phyloP scores from a whole-genome alignment of 2,113 vertebrate genomes.

The Ondatra zibethicus region DNA sequence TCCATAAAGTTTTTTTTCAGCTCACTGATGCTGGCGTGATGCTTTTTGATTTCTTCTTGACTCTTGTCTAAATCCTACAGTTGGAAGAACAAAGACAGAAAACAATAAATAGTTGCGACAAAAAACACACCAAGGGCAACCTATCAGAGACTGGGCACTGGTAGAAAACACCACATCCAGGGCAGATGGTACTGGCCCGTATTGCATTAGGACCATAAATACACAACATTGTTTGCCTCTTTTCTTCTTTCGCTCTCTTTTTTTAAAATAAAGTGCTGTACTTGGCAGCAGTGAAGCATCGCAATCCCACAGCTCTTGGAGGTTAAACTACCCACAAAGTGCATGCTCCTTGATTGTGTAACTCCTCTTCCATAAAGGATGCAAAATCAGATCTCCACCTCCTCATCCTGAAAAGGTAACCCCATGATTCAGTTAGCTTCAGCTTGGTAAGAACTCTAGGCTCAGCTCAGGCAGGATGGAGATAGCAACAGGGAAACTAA shows the following conservation, averaged over 20 bases:
- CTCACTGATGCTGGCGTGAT: constrained; percentile 98
- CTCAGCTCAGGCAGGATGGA: constrained; percentile 72
- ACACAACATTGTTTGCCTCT: constrained; percentile 54
- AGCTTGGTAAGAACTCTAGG: constrained; percentile 15
- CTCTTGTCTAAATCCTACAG: constrained; percentile 96
- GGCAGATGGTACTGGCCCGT: constrained; percentile 46
- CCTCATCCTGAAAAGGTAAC: constrained; percentile 57
- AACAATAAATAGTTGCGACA: constrained; percentile 11
- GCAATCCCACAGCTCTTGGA: constrained; percentile 19
- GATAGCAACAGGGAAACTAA: constrained; percentile 38
- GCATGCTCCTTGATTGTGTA: constrained; percentile 33
- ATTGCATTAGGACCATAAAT: constrained; percentile 69
- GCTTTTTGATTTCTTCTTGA: constrained; percentile 97
- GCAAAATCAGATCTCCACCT: constrained; percentile 52
- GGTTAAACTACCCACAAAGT: background rate
- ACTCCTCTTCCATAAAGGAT: constrained; percentile 19
- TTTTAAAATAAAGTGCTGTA: constrained; percentile 59
- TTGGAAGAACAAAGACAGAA: constrained; percentile 74
- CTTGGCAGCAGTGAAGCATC: constrained; percentile 71
- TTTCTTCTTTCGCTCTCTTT: background rate
- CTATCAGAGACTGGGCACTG: constrained; percentile 56
- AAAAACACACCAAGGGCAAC: background rate
- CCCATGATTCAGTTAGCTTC: constrained; percentile 35
- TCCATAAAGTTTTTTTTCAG: constrained; percentile 99
- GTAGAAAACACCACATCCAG: constrained; percentile 80